These are phyloP conservation scores for Cosmia trapezina DNA, from an alignment of 2,888 invertebrate species.

Conservation along the genomic window DNA sequence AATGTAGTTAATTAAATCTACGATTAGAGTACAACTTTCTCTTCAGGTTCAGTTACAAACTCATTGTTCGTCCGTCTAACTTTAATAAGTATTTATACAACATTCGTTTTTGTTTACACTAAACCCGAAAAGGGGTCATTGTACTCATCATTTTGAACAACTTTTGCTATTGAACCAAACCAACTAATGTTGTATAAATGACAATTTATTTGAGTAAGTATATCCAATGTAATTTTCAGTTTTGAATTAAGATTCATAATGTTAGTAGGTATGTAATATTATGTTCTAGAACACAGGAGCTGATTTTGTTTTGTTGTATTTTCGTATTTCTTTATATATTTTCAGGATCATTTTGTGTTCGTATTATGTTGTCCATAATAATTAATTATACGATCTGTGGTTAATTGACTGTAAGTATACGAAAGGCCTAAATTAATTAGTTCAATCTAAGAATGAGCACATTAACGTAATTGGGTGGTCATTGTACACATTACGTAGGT, in stretches of 20 bases:
- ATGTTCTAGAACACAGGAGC: background rate
- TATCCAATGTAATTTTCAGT: constrained; percentile 10
- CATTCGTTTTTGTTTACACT: no score
- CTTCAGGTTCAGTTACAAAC: background rate
- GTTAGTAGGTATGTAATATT: background rate
- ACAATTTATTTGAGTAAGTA: constrained; percentile 19
- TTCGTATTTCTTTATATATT: constrained; percentile 15
- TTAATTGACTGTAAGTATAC: constrained; percentile 42
- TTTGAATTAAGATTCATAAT: constrained; percentile 12
- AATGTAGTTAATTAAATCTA: constrained; percentile 33
- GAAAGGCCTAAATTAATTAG: constrained; percentile 46
- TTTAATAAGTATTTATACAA: constrained; percentile 11
- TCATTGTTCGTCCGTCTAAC: constrained; percentile 2
- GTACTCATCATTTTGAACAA: no score
- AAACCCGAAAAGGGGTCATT: no score
- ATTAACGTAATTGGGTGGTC: constrained; percentile 31
- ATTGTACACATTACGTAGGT: constrained; percentile 5
- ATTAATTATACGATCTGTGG: constrained; percentile 33
- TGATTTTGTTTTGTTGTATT: constrained; percentile 10
- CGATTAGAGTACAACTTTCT: constrained; percentile 19
- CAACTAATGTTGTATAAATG: no score
- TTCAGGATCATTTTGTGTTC: background rate
- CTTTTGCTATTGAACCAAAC: no score
- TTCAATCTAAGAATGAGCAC: constrained; percentile 26
- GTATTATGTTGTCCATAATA: constrained; percentile 33